These are phyloP conservation scores for Cryptocheilus praepositus DNA, from an alignment of 2,888 invertebrate genomes.

Conservation along the genomic window DNA sequence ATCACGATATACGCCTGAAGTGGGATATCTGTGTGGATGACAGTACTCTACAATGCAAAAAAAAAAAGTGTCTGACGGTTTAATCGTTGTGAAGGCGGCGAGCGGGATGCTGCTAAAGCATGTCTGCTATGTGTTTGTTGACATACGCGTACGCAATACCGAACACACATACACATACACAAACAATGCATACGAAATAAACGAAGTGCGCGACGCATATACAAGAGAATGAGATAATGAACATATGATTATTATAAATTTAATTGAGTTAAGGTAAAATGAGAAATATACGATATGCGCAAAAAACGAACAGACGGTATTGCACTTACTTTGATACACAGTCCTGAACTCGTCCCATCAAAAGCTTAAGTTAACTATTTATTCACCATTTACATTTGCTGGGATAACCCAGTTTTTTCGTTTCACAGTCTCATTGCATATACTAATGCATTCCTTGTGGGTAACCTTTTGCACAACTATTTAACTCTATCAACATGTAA, in stretches of 20 bases:
- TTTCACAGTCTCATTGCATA: too few species aligned
- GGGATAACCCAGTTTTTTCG: too few species aligned
- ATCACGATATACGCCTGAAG: slow-evolving; percentile 20
- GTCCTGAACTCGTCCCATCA: too few species aligned
- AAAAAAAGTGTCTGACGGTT: slow-evolving; percentile 32
- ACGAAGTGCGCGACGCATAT: slow-evolving; percentile 52
- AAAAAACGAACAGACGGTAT: slow-evolving; percentile 54
- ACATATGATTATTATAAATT: slow-evolving; percentile 68
- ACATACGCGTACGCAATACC: slow-evolving; percentile 7
- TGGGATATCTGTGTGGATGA: slow-evolving; percentile 27
- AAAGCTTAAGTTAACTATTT: too few species aligned
- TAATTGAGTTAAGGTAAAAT: slow-evolving; percentile 67
- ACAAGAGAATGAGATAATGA: slow-evolving; percentile 61
- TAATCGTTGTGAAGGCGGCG: slow-evolving; percentile 33
- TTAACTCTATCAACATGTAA: too few species aligned
- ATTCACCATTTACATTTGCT: too few species aligned
- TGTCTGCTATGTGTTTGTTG: slow-evolving; percentile 46
- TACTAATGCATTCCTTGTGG: too few species aligned
- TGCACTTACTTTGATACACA: too few species aligned
- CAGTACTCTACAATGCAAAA: too few species aligned
- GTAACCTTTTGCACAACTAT: too few species aligned
- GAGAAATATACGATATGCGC: slow-evolving; percentile 72
- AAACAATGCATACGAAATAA: slow-evolving; percentile 20
- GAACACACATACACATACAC: too few species aligned
- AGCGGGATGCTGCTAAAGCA: slow-evolving; percentile 45